phyloP scores from a whole-genome alignment of 30 jellyfish, hydroid and myxozoan genomes.

The Hydractinia symbiolongicarpus region DNA sequence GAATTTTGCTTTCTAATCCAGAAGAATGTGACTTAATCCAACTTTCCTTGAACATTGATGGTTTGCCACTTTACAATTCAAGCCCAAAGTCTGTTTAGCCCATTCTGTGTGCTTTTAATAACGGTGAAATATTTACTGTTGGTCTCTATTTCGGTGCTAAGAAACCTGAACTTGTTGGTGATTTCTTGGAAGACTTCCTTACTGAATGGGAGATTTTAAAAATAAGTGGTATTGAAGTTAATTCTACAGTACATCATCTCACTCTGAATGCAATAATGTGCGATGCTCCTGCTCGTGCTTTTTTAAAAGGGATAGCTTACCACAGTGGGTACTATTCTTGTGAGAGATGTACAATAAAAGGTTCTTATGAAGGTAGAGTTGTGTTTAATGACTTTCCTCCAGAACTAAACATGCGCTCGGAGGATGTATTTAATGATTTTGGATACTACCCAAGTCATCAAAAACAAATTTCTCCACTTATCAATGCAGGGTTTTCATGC shows the following conservation, averaged over 20 bases:
- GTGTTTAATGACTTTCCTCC: constrained; percentile 23
- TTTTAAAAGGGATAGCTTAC: constrained; percentile 27
- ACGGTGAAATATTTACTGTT: constrained; percentile 29
- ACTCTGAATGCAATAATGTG: constrained; percentile 12
- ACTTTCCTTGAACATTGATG: constrained; percentile 34
- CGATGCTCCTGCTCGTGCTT: constrained; percentile 68
- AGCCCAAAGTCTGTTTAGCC: constrained; percentile 29
- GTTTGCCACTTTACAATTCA: constrained; percentile 33
- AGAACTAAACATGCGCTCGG: neutral
- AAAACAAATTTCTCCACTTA: constrained; percentile 14
- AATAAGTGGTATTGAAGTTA: constrained; percentile 13
- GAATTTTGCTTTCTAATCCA: neutral
- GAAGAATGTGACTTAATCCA: neutral
- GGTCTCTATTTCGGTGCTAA: constrained; percentile 34
- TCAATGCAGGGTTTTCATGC: constrained; percentile 12
- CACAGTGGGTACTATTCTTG: constrained; percentile 51
- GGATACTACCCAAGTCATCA: constrained; percentile 24
- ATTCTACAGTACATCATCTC: constrained; percentile 2
- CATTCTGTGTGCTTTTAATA: constrained; percentile 18
- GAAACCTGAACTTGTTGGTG: constrained; percentile 30
- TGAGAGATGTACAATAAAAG: constrained; percentile 40
- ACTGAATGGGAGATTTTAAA: constrained; percentile 20
- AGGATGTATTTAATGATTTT: constrained; percentile 10
- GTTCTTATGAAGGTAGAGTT: constrained; percentile 38
- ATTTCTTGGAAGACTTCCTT: constrained; percentile 28